Conservation (phyloP, 2,113 vertebrate species). For the Gadus macrocephalus region DNA sequence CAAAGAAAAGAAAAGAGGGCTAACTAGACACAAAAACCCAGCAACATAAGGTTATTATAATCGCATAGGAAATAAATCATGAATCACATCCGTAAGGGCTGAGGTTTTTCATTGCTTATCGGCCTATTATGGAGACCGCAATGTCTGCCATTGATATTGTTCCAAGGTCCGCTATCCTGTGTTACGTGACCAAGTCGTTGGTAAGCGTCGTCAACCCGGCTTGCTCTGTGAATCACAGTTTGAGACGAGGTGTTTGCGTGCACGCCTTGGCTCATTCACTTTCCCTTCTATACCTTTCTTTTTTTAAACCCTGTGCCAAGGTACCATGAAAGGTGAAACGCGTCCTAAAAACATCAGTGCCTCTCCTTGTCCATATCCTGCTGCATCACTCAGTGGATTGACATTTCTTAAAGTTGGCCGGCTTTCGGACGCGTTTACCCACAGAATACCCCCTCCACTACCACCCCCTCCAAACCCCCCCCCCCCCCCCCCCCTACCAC, state of each 20-base stretch:
- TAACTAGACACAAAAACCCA: no score
- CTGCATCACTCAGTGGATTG: conserved; percentile 34
- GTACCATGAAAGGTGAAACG: conserved; percentile 33
- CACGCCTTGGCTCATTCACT: not conserved
- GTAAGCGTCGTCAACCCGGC: not conserved
- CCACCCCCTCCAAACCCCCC: conserved; percentile 1
- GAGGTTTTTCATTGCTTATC: conserved; percentile 39
- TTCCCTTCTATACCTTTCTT: no score
- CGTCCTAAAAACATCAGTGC: conserved; percentile 45
- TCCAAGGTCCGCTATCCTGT: conserved; percentile 44
- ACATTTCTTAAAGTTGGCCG: conserved; percentile 6
- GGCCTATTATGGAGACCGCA: conserved; percentile 20
- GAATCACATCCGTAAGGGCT: conserved; percentile 5
- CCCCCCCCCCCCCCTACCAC: not conserved
- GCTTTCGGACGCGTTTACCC: not conserved
- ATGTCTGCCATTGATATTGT: conserved; percentile 31
- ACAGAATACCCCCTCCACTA: not conserved
- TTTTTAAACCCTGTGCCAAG: no score
- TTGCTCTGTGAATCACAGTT: conserved; percentile 17
- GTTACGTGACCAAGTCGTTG: conserved; percentile 17
- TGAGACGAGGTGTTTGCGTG: conserved; percentile 7
- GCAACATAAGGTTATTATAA: conserved; percentile 20
- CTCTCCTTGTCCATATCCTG: conserved; percentile 39
- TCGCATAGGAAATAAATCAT: conserved; percentile 32
- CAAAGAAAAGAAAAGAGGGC: no score